Evolutionary conservation across 2,797 vertebrate species (phyloP).

Genomic region (Hephaestus fuliginosus): DNA sequence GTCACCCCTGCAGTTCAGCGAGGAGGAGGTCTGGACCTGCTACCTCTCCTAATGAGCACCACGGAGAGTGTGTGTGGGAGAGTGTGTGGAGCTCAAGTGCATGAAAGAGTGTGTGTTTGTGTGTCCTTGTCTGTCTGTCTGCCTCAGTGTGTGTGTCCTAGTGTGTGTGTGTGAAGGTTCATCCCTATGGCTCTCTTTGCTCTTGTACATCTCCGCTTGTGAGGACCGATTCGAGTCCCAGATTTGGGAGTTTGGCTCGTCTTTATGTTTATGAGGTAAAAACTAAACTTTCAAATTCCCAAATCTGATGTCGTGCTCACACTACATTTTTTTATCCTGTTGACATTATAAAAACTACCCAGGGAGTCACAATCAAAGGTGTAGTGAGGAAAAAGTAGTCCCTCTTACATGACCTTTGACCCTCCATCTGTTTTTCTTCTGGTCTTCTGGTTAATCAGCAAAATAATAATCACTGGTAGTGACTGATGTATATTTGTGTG

Average conservation of each 20-base stretch:
- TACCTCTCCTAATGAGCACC: conserved; percentile 68
- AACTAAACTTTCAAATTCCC: background rate
- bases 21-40: conserved; percentile 63
- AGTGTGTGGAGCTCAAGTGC: conserved; percentile 11
- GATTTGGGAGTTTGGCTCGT: too few species aligned
- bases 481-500: too few species aligned
- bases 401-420: too few species aligned
- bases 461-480: too few species aligned
- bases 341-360: background rate
- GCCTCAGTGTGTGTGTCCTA: background rate
- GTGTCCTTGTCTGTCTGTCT: background rate
- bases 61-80: conserved; percentile 35
- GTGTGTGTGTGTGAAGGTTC: background rate
- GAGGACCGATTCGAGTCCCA: background rate
- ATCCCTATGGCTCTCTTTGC: background rate
- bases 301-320: background rate
- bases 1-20: conserved; percentile 61
- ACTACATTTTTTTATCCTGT: background rate
- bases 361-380: background rate
- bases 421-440: too few species aligned
- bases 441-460: too few species aligned
- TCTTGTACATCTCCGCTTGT: background rate
- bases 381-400: background rate
- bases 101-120: conserved; percentile 5
- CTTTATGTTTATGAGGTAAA: too few species aligned